Evolutionary conservation across 2,888 invertebrate genomes (phyloP), one percentile per base, ranked within the genome.

Genomic region (Troilus luridus): DNA sequence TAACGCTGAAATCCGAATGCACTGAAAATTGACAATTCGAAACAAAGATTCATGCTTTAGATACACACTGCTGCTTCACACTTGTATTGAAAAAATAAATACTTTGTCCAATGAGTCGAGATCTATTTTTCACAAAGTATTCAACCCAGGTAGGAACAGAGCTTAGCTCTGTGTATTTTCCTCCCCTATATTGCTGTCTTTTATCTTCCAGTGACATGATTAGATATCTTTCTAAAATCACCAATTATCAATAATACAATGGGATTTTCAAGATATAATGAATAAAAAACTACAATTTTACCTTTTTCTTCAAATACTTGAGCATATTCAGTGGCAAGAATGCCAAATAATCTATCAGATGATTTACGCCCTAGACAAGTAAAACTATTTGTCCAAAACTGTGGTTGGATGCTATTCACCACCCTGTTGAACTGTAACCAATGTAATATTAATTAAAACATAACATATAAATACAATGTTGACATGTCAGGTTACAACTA

Each of bases 141-240:
- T 89, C 91, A n/a, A 88, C 64, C 96, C 96, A 96, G 41, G 96
- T 95, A 72, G 95, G 94, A 90, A 97, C 94, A 92, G 88, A 91
- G 58, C 77, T 72, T 24, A 90, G 56, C 41, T 90, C 90, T 24
- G 77, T 59, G 24, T 64, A 91, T 19, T 56, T 88, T 17, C 89
- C 91, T 19, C 90, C 62, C 12, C 59, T 85, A 27, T 91, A 91
- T 17, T 90, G 62, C 59, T 91, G 41, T 21, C 91, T 89, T 77
- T 90, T 91, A 27, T 91, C 91, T 58, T 90, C 90, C 27, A 59
- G 27, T 24, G 58, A 81, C 91, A 91, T 91, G 24, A 64, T 54
- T 54, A 91, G 64, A 62, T 88, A 88, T 88, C 85, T 85, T 14
- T 91, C 91, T 91, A n/a, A n/a, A 60, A 21, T 19, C 21, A 27